A percentile compares a stretch with the other conserved stretches of the same genome.
Conservation (phyloP, 2,113 vertebrate species). For the Ranitomeya imitator region DNA sequence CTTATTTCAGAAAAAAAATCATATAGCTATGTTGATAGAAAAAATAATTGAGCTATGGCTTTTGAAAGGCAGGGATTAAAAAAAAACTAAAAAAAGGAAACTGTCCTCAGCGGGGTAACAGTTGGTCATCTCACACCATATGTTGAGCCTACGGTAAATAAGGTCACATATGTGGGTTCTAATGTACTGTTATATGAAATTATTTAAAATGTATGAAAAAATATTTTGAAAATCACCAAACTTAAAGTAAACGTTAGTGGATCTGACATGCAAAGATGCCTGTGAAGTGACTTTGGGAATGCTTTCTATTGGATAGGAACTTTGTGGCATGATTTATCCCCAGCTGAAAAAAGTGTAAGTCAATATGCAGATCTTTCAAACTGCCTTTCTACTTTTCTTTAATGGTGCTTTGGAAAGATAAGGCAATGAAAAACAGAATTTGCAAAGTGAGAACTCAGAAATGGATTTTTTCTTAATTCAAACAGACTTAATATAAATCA, state of each 20-base stretch:
- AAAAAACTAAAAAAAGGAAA: too few relatives aligned
- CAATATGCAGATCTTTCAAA: background rate
- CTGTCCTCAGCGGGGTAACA: too few relatives aligned
- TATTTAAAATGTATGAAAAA: background rate
- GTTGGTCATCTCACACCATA: too few relatives aligned
- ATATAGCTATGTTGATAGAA: too few relatives aligned
- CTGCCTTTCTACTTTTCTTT: background rate
- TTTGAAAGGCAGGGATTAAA: too few relatives aligned
- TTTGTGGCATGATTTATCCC: background rate
- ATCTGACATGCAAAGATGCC: background rate
- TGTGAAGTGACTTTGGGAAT: background rate
- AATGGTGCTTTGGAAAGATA: slow-evolving; percentile 3
- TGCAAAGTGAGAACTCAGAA: background rate
- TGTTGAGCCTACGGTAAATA: too few relatives aligned
- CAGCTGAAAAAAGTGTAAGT: background rate
- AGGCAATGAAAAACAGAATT: background rate
- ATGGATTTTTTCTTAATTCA: background rate
- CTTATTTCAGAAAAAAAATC: too few relatives aligned
- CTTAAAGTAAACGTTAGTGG: background rate
- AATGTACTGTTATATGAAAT: too few relatives aligned
- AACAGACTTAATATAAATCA: background rate
- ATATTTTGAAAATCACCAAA: background rate
- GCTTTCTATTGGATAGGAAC: background rate
- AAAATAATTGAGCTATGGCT: too few relatives aligned
- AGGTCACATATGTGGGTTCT: too few relatives aligned